Percentiles rank a stretch among this genome's conserved stretches.
phyloP scores from a whole-genome alignment of 2,113 vertebrate genomes.

The Motacilla tschutschensis region DNA sequence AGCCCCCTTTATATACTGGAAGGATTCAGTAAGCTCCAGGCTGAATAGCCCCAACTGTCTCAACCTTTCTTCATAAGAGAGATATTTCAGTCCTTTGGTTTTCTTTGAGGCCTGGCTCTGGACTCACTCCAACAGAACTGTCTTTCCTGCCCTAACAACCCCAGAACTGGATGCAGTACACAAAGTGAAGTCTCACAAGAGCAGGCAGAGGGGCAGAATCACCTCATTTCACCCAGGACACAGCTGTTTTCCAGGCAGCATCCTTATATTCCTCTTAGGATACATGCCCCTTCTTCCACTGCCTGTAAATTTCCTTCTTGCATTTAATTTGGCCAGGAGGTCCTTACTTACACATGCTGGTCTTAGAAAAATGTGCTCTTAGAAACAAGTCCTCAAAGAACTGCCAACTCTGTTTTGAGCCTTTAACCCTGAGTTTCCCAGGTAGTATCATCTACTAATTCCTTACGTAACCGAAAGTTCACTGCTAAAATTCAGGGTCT shows the following conservation, averaged over 20 bases:
- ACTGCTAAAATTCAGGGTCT: neutral
- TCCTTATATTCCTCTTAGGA: neutral
- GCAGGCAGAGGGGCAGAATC: neutral
- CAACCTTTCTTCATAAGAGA: neutral
- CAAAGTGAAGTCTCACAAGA: neutral
- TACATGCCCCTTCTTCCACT: neutral
- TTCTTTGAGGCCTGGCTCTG: neutral
- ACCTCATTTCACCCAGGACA: neutral
- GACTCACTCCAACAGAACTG: neutral
- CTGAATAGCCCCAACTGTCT: neutral
- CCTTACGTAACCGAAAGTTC: neutral
- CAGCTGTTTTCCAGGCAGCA: neutral
- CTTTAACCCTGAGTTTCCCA: neutral
- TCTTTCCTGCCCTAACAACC: neutral
- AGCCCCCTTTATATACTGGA: neutral
- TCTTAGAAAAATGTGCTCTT: neutral
- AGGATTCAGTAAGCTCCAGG: neutral
- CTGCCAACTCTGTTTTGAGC: neutral
- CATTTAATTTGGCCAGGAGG: neutral
- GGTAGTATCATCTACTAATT: neutral
- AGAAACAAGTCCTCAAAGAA: neutral
- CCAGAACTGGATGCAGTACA: neutral
- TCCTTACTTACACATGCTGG: neutral
- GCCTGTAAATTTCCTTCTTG: neutral
- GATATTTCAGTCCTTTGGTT: neutral